These are phyloP conservation scores for Magallana angulata DNA, from an alignment of 1,140 invertebrate genomes.

Conservation along the genomic window DNA sequence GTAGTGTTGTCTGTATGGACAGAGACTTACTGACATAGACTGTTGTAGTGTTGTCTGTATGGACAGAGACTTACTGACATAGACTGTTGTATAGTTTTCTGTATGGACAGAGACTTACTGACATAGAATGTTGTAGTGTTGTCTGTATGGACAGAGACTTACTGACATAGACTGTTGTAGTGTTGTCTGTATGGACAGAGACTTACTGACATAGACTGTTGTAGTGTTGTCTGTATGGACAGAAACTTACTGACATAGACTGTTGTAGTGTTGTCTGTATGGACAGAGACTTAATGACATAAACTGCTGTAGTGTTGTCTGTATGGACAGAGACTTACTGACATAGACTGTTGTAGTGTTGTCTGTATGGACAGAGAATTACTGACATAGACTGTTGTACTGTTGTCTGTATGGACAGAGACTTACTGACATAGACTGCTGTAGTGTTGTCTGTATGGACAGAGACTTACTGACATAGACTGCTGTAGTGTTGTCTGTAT, in stretches of 20 bases:
- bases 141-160: constrained; percentile 33
- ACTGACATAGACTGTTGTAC: too few species aligned
- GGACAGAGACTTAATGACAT: constrained; percentile 38
- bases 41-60: too few species aligned
- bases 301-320: constrained; percentile 67
- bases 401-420: too few species aligned
- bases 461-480: too few species aligned
- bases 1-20: too few species aligned
- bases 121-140: constrained; percentile 67
- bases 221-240: constrained; percentile 62
- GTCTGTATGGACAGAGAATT: too few species aligned
- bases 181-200: constrained; percentile 54
- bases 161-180: constrained; percentile 63
- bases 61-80: too few species aligned
- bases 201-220: constrained; percentile 57
- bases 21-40: too few species aligned
- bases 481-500: too few species aligned
- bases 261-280: constrained; percentile 64
- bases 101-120: not conserved
- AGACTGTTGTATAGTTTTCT: too few species aligned
- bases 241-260: constrained; percentile 53
- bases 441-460: too few species aligned
- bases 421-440: too few species aligned
- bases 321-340: not conserved
- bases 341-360: constrained; percentile 51